These are phyloP conservation scores for Heliconius hortense DNA, from an alignment of 2,888 invertebrate genomes.

Conservation along the genomic window DNA sequence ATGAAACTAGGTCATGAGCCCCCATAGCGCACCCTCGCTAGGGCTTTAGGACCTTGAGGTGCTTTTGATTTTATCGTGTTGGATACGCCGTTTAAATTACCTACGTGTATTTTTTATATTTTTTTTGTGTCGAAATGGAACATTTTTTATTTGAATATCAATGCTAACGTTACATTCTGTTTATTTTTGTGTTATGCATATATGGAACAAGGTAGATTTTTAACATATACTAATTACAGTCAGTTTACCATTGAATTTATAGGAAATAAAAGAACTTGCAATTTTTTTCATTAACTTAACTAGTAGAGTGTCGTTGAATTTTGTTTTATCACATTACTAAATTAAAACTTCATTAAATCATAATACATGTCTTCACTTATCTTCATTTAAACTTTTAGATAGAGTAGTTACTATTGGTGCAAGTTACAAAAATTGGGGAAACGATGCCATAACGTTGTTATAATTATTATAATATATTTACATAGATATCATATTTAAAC, in stretches of 20 bases:
- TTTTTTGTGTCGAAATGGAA: slow-evolving; percentile 12
- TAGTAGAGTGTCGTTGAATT: too few species aligned
- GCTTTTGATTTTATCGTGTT: slow-evolving; percentile 46
- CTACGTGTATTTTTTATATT: slow-evolving; percentile 21
- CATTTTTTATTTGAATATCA: background rate
- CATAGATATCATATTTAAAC: background rate
- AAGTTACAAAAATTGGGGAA: background rate
- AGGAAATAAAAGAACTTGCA: too few species aligned
- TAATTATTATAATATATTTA: background rate
- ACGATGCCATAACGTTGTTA: background rate
- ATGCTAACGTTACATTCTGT: background rate
- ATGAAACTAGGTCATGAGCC: slow-evolving; percentile 75
- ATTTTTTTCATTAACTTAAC: too few species aligned
- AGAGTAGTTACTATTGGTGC: background rate
- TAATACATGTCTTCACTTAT: too few species aligned
- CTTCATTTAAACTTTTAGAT: too few species aligned
- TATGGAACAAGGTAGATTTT: background rate
- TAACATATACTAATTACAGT: background rate
- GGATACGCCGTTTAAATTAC: slow-evolving; percentile 35
- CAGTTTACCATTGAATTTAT: too few species aligned
- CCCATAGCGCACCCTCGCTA: slow-evolving; percentile 63
- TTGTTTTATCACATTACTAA: too few species aligned
- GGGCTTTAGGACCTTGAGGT: slow-evolving; percentile 52
- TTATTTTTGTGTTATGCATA: background rate
- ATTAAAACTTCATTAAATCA: too few species aligned